Base-by-base conservation (phyloP, 2,797 vertebrate species). In the Aplochiton taeniatus region DNA sequence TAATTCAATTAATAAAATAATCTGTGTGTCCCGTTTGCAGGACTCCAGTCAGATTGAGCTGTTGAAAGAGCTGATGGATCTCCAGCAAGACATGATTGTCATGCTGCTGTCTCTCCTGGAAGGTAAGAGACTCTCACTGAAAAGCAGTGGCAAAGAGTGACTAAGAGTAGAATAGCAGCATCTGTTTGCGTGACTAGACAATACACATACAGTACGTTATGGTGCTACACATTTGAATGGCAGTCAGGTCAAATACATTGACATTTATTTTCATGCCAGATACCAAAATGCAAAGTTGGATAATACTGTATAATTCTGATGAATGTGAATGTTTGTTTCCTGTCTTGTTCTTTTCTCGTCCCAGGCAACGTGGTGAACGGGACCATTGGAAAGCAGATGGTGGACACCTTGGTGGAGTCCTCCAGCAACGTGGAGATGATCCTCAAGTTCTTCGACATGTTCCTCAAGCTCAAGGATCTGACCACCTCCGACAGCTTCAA, bases 361-460 rank as follows among this genome's bases (percentile, higher is more conserved):
- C 41, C 82, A 96, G 95, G 95, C 72, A 96, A 96, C 47, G 94
- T 96, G 78, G 95, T 96, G 77, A 95, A 96, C 74, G 95, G 95
- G 78, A 96, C 95, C 43, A 96, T 96, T 70, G 95, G 95, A 73
- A 96, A 96, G 86, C 95, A 96, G 86, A 96, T 96, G 95, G 95
- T 96, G 64, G 95, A 96, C 81, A 96, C 94, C 0, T 90, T 96
- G 74, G 93, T 96, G 70, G 95, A 96, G 63, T 96, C 95, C n/a
- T 96, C 95, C 48, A 93, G 91, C 86, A 96, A 96, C 42, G 94
- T 96, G 64, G 95, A 96, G 88, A 95, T 96, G 94, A 96, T 96
- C 84, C 89, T 96, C 72, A 96, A 96, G 83, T 96, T 96, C 86
- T 96, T 96, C 71, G 95, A 95, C 80, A 96, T 96, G 95, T 96